Conservation (phyloP, 1,140 invertebrate species). For the Archegozetes longisetosus region DNA sequence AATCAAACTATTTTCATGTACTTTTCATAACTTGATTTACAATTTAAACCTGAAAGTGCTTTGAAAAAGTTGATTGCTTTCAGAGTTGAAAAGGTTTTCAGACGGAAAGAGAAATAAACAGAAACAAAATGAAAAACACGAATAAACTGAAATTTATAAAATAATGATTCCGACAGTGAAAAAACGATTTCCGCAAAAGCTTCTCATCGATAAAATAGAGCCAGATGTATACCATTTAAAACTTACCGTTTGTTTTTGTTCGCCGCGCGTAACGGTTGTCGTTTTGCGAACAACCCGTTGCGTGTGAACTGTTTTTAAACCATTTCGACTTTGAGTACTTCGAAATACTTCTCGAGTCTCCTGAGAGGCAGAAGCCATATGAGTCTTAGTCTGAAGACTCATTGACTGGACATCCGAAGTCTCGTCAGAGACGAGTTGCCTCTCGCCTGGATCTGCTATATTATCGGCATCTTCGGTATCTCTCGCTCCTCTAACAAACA, state of each 20-base stretch:
- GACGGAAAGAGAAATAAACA: too few relatives aligned
- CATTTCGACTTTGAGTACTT: slow-evolving; percentile 45
- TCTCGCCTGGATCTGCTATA: slow-evolving; percentile 26
- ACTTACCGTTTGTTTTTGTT: slow-evolving; percentile 32
- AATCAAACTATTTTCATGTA: too few relatives aligned
- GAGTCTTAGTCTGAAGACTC: slow-evolving; percentile 17
- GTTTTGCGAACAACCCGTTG: slow-evolving; percentile 74
- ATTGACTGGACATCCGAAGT: background rate
- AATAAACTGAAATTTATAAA: too few relatives aligned
- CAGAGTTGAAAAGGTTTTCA: too few relatives aligned
- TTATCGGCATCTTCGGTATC: slow-evolving; percentile 42
- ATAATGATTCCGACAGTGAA: too few relatives aligned
- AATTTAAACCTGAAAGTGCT: too few relatives aligned
- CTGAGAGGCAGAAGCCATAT: slow-evolving; percentile 25
- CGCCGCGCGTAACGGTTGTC: slow-evolving; percentile 68
- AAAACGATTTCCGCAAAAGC: too few relatives aligned
- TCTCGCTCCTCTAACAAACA: slow-evolving; percentile 61
- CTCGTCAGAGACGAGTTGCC: slow-evolving; percentile 8
- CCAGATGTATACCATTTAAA: too few relatives aligned
- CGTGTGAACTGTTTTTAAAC: slow-evolving; percentile 53
- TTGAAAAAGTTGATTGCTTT: too few relatives aligned
- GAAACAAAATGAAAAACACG: too few relatives aligned
- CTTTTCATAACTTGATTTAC: too few relatives aligned
- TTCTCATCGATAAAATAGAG: too few relatives aligned
- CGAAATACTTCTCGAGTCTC: slow-evolving; percentile 28